Conservation (phyloP, 2,797 vertebrate species). For the Pempheris klunzingeri region DNA sequence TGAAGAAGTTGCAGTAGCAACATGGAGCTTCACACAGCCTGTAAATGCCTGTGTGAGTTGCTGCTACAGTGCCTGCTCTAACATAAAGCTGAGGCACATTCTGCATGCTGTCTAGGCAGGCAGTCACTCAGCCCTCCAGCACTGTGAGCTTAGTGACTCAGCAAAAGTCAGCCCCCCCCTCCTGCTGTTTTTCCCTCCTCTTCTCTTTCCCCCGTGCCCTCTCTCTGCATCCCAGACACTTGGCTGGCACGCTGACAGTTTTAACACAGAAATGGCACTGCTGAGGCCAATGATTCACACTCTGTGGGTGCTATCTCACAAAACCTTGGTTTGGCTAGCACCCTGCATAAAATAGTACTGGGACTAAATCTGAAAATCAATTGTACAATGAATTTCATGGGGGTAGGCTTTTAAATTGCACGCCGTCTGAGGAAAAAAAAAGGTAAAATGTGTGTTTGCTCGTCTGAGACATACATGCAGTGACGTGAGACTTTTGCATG, state of each 20-base stretch:
- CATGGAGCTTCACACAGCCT: not conserved
- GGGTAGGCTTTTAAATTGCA: slow-evolving; percentile 28
- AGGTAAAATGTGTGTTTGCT: not conserved
- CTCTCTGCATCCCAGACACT: slow-evolving; percentile 50
- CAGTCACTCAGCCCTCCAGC: slow-evolving; percentile 55
- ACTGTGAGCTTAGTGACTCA: slow-evolving; percentile 68
- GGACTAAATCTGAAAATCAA: slow-evolving; percentile 34
- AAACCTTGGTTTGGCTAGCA: slow-evolving; percentile 14
- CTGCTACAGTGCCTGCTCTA: slow-evolving; percentile 8
- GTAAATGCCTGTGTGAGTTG: slow-evolving; percentile 30
- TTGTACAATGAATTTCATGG: slow-evolving; percentile 27
- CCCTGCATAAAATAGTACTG: slow-evolving; percentile 14
- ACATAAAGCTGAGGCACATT: slow-evolving; percentile 24
- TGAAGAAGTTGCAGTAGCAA: not conserved
- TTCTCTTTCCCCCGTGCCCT: slow-evolving; percentile 29
- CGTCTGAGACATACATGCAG: slow-evolving; percentile 35
- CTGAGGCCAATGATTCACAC: slow-evolving; percentile 48
- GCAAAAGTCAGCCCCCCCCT: slow-evolving; percentile 45
- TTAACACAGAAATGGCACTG: slow-evolving; percentile 46
- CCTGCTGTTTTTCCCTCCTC: not conserved
- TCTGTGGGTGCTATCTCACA: slow-evolving; percentile 39
- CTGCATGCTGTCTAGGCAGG: slow-evolving; percentile 48
- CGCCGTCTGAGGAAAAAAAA: slow-evolving; percentile 23
- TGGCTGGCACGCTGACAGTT: slow-evolving; percentile 49
- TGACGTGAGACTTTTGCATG: slow-evolving; percentile 33